phyloP scores from a whole-genome alignment of 2,888 invertebrate species.

The Hydrotaea diabolus region DNA sequence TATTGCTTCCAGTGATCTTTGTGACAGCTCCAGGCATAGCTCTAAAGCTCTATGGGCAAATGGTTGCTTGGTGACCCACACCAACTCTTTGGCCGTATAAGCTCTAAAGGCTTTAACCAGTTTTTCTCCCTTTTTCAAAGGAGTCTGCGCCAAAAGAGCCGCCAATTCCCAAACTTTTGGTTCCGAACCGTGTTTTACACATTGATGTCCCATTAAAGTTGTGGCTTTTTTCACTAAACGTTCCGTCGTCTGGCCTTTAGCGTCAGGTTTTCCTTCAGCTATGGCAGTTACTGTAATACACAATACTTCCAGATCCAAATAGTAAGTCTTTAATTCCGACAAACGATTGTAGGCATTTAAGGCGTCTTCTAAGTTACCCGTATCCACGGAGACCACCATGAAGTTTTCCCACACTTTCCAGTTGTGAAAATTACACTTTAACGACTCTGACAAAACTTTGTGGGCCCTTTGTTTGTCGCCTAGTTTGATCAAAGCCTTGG shows the following conservation, averaged over 20 bases:
- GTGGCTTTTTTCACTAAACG: constrained; percentile 77
- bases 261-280: constrained; percentile 84
- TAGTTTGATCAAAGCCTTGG: constrained; percentile 94
- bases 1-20: constrained; percentile 83
- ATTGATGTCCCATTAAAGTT: constrained; percentile 77
- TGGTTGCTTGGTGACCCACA: constrained; percentile 83
- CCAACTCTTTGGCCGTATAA: constrained; percentile 84
- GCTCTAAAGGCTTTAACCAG: constrained; percentile 90
- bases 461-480: constrained; percentile 93
- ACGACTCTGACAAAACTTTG: constrained; percentile 91
- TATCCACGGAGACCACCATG: constrained; percentile 92
- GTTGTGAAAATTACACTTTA: constrained; percentile 95
- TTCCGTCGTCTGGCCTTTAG: constrained; percentile 82
- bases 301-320: constrained; percentile 89
- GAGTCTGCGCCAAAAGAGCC: constrained; percentile 85
- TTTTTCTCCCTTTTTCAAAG: constrained; percentile 85
- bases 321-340: constrained; percentile 91
- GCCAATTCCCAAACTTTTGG: constrained; percentile 91
- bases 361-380: constrained; percentile 91
- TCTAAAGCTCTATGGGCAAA: constrained; percentile 84
- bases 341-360: constrained; percentile 92
- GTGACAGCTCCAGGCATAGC: constrained; percentile 83
- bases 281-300: constrained; percentile 87
- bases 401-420: constrained; percentile 98
- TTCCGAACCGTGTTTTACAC: constrained; percentile 83